A percentile compares a stretch with the other conserved stretches of the same genome.
These are phyloP conservation scores for Myotis yumanensis DNA, from an alignment of 2,113 vertebrate species.

Conservation along the genomic window DNA sequence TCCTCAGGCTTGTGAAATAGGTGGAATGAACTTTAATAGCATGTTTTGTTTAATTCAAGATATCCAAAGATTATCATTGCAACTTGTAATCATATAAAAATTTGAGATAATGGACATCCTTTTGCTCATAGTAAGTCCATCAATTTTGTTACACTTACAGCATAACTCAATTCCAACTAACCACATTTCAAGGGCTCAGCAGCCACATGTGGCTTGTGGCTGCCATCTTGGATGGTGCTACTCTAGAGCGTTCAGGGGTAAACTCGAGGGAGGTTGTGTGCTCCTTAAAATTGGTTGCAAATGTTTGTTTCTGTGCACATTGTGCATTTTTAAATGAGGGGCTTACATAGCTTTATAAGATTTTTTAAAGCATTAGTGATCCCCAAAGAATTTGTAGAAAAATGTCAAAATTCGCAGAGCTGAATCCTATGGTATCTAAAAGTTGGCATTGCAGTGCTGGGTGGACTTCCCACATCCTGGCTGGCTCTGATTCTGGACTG, in stretches of 20 bases:
- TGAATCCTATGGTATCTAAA: background rate
- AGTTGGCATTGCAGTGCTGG: background rate
- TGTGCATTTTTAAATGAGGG: background rate
- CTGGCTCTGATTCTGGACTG: background rate
- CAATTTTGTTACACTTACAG: background rate
- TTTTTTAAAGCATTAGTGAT: background rate
- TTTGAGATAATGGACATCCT: background rate
- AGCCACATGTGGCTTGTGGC: background rate
- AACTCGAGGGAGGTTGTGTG: background rate
- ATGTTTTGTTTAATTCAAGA: background rate
- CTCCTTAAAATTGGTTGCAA: background rate
- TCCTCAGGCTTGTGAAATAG: background rate
- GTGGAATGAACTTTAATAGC: constrained; percentile 19
- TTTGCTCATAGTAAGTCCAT: background rate
- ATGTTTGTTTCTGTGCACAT: background rate
- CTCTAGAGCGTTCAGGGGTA: background rate
- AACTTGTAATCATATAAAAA: background rate
- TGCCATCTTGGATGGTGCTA: background rate
- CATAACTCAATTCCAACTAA: background rate
- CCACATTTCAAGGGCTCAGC: background rate
- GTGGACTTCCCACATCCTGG: background rate
- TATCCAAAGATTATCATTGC: background rate
- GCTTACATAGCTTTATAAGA: background rate
- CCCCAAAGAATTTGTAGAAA: background rate
- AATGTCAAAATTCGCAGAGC: background rate